Evolutionary conservation across 2,797 vertebrate genomes (phyloP), one percentile per base, ranked within the genome.

Genomic region (Spondyliosoma cantharus): DNA sequence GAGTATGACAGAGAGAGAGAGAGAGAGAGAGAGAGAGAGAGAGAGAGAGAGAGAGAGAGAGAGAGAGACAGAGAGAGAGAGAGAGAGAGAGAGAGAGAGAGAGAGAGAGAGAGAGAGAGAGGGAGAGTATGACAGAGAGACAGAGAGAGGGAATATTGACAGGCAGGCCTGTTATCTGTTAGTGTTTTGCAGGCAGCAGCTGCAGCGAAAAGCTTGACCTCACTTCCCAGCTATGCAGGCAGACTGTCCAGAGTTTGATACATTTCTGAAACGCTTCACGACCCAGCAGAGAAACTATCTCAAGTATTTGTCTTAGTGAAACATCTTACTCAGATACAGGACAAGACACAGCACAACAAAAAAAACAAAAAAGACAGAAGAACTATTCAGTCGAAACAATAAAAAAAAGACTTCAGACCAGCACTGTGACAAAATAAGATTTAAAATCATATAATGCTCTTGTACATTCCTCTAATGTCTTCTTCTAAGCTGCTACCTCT

Each of bases 171-270:
- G 92, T 90, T 92, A 89, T 93, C 91, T 88, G 90, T 91, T 87
- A 88, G 86, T 76, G 74, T 88, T 89, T 57, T 84, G 86, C 81
- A 89, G 81, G 86, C 94, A 84, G 94, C 94, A 94, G 95, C 91
- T 94, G 91, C 83, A 79, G 70, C 20, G n/a, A 76, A 32, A 86
- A 73, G 71, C 89, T 93, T 93, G 93, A 95, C 94, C 91, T 96
- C 95, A 95, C 89, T 87, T 82, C 83, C 87, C 85, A 95, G 91
- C 88, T 94, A 96, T 95, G 94, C 83, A 76, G 87, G 79, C 83
- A 58, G 86, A 91, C 91, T 92, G 89, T 95, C 85, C 86, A 76
- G 86, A 94, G 90, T 87, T 91, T 89, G 91, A 93, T 92, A 91
- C 62, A 93, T 93, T 90, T 87, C 85, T 86, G 67, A 74, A 86